These are phyloP conservation scores for Cyanoderma ruficeps DNA, from an alignment of 2,113 vertebrate genomes.

Conservation along the genomic window DNA sequence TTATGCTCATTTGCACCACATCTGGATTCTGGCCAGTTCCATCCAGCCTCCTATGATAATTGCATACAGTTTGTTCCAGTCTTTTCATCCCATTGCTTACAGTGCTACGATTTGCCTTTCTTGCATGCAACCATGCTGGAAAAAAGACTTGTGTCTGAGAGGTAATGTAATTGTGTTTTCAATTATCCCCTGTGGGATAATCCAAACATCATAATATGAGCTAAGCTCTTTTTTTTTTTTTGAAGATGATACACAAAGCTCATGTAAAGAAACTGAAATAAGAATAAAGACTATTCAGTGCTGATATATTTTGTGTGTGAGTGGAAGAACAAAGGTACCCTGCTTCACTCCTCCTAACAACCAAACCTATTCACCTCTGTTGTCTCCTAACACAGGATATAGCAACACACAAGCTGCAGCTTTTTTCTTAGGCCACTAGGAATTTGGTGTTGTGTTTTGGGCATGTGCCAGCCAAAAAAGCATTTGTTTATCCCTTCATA, in stretches of 20 bases:
- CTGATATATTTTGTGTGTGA: background rate
- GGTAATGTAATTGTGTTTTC: slow-evolving; percentile 10
- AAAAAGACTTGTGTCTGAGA: background rate
- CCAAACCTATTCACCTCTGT: background rate
- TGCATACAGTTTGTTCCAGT: background rate
- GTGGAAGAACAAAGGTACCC: background rate
- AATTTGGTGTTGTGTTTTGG: background rate
- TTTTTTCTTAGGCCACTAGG: background rate
- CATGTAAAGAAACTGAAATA: background rate
- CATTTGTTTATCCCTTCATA: background rate
- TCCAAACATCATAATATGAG: background rate
- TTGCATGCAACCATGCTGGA: background rate
- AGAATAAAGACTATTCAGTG: background rate
- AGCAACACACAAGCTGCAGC: background rate
- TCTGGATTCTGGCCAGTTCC: background rate
- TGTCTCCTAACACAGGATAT: background rate
- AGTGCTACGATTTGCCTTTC: background rate
- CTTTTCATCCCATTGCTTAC: background rate
- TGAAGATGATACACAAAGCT: background rate
- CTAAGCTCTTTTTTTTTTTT: background rate
- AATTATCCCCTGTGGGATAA: background rate
- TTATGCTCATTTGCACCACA: background rate
- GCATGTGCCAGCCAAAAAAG: background rate
- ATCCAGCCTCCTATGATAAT: background rate
- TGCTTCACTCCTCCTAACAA: background rate